phyloP scores from a whole-genome alignment of 2,888 invertebrate species.

The Blastobasis adustella region DNA sequence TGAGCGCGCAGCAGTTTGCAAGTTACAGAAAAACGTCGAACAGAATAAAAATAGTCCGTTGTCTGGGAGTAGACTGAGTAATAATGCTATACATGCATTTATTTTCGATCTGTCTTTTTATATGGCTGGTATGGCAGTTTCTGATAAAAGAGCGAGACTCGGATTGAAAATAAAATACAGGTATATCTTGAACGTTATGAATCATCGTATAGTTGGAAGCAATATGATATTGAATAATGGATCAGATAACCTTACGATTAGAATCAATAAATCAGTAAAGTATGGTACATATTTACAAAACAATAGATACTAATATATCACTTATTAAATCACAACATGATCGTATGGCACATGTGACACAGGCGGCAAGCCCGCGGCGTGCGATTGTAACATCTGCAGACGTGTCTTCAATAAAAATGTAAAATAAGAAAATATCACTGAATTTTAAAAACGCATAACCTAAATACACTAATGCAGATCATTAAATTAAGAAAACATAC shows the following conservation, averaged over 20 bases:
- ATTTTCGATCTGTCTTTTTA: too few species aligned
- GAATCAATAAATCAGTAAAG: constrained; percentile 47
- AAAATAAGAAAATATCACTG: constrained; percentile 58
- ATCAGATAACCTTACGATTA: constrained; percentile 53
- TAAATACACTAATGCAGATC: constrained; percentile 60
- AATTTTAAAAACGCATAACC: constrained; percentile 46
- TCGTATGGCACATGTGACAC: constrained; percentile 70
- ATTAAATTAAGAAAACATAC: constrained; percentile 37
- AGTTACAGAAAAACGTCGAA: constrained; percentile 22
- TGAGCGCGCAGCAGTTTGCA: constrained; percentile 23
- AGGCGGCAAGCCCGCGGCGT: constrained; percentile 39
- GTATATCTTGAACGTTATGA: constrained; percentile 28
- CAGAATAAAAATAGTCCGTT: constrained; percentile 1
- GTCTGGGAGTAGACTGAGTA: constrained; percentile 8
- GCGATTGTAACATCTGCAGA: constrained; percentile 25
- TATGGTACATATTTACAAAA: constrained; percentile 74
- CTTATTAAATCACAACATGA: constrained; percentile 73
- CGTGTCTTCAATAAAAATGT: constrained; percentile 61
- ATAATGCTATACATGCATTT: too few species aligned
- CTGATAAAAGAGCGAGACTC: too few species aligned
- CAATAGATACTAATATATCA: constrained; percentile 66
- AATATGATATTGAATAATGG: constrained; percentile 28
- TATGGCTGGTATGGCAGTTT: too few species aligned
- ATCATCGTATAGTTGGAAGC: constrained; percentile 37
- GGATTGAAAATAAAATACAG: too few species aligned